These are phyloP conservation scores for Micromys minutus DNA, from an alignment of 2,113 vertebrate genomes.

Conservation along the genomic window DNA sequence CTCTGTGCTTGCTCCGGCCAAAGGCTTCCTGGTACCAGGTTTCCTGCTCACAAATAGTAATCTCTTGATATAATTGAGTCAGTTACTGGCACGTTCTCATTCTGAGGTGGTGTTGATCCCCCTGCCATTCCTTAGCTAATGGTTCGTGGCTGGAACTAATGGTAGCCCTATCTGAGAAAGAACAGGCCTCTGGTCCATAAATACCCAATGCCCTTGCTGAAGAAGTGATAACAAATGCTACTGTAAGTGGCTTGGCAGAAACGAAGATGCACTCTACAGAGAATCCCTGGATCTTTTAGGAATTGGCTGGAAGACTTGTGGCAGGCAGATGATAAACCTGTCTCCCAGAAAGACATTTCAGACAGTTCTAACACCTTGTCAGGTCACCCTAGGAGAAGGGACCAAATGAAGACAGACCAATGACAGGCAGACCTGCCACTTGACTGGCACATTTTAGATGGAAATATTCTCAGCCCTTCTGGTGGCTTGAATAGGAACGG, in stretches of 20 bases:
- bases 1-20: too few species aligned
- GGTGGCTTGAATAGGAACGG: not conserved
- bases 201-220: not conserved
- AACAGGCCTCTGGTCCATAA: not conserved
- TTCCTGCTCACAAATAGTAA: not conserved
- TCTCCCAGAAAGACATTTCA: not conserved
- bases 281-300: not conserved
- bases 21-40: not conserved
- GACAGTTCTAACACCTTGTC: not conserved
- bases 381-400: not conserved
- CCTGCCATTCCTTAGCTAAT: not conserved
- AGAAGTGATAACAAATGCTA: not conserved
- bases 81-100: not conserved
- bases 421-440: not conserved
- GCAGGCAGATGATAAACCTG: not conserved
- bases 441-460: not conserved
- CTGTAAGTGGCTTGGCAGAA: not conserved
- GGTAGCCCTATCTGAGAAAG: not conserved
- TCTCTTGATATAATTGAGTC: not conserved
- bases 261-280: not conserved
- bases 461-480: not conserved
- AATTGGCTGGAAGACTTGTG: not conserved
- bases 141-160: not conserved
- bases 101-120: not conserved
- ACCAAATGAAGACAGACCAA: not conserved